Base-by-base conservation (phyloP, 1,140 invertebrate genomes). In the Eulimnadia texana region DNA sequence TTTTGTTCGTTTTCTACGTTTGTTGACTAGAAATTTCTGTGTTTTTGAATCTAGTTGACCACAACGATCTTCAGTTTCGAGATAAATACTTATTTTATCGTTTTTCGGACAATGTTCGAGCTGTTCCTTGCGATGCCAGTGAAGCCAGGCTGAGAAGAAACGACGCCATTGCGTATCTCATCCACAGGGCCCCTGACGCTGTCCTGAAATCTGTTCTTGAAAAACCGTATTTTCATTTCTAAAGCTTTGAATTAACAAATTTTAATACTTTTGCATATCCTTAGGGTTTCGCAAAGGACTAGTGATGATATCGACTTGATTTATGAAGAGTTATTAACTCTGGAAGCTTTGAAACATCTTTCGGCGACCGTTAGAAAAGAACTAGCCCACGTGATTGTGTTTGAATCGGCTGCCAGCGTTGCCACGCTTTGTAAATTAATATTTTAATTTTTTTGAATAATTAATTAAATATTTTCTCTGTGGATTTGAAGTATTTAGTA, bases 401-500 rank as follows among this genome's bases (percentile, higher is more conserved):
- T 79, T 66, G 81, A 82, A 68, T 74, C 77, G 16, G 77, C 80
- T 67, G 70, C 73, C 50, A 75, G 77, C 63, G 71, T 75, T 23
- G 79, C 77, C 25, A 80, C 78, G 52, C 72, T 80, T 9, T 72
- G 77, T 79, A 70, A 75, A 77, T 76, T 29, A 29, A 50, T 20
- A 19, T 42, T 42, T 16, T 42, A 16, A 42, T 6, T 9, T 9
- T 42, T 42, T 16, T 42, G 6, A 9, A n/a, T 19, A 42, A 42
- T 42, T 42, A 6, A 42, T 6, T 42, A 9, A 9, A 6, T 42
- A 42, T 42, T 42, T 42, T 58, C 28, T 54, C 20, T 52, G 10
- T 52, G 10, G 50, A 11, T 19, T 52, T 16, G 51, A 71, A 88
- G 86, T 92, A 67, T 92, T 92, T 72, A 86, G 87, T 70, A 88